Conservation (phyloP, 2,113 vertebrate species). For the Albula goreensis region DNA sequence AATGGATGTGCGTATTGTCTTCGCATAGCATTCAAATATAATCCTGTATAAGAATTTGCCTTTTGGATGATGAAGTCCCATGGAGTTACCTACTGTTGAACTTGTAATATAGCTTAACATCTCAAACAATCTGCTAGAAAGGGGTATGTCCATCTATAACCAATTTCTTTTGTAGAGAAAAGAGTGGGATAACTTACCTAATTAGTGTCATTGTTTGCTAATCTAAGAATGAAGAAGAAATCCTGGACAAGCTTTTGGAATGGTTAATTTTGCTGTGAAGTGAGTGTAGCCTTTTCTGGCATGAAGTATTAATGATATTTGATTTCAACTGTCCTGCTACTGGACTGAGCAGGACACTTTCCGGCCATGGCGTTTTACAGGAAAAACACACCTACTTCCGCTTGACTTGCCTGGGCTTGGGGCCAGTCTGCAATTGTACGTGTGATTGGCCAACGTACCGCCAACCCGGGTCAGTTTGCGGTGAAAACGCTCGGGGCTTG, state of each 20-base stretch:
- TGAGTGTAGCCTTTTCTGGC: not conserved
- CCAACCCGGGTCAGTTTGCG: not conserved
- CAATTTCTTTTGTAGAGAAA: not conserved
- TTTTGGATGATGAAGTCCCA: no score
- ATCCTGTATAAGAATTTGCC: no score
- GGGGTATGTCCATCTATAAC: no score
- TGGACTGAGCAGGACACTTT: not conserved
- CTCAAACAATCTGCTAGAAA: no score
- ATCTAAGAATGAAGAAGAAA: not conserved
- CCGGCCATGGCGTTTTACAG: not conserved
- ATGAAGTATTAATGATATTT: not conserved
- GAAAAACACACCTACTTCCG: slow-evolving; percentile 6
- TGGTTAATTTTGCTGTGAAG: not conserved
- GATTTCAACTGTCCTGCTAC: not conserved
- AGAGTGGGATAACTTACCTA: not conserved
- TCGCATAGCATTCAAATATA: no score
- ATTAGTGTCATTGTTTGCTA: not conserved
- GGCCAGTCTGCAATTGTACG: not conserved
- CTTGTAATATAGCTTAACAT: no score
- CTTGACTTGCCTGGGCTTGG: not conserved
- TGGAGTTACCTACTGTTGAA: no score
- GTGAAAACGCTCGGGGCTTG: not conserved
- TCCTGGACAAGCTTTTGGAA: not conserved
- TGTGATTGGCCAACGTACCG: not conserved
- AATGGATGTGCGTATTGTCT: no score